These are phyloP conservation scores for Idaea straminata DNA, from an alignment of 2,888 invertebrate species.

Conservation along the genomic window DNA sequence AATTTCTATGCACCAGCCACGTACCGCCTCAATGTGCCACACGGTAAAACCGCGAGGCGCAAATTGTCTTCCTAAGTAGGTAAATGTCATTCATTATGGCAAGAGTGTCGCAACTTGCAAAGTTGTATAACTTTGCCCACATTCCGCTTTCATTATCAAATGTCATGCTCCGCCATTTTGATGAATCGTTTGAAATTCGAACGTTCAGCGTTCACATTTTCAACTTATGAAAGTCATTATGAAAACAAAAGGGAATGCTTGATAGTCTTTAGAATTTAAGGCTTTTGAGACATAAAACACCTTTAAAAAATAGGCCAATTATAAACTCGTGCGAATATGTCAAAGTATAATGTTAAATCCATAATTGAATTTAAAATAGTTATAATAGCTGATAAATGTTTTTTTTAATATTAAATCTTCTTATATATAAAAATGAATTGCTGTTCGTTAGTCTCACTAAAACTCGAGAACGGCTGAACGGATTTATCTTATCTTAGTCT, in stretches of 20 bases:
- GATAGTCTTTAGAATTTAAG: not conserved
- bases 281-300: not conserved
- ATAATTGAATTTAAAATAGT: no score
- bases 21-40: not conserved
- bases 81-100: not conserved
- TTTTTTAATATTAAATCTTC: no score
- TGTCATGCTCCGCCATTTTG: not conserved
- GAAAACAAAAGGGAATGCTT: not conserved
- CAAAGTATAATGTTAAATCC: no score
- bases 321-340: no score
- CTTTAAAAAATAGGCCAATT: no score
- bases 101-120: not conserved
- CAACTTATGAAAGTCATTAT: not conserved
- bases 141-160: not conserved
- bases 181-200: not conserved
- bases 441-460: no score
- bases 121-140: not conserved
- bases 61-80: not conserved
- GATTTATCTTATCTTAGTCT: no score
- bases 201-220: not conserved
- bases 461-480: no score
- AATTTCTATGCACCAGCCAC: not conserved
- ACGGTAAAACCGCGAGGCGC: not conserved
- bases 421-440: no score
- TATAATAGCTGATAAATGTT: no score